Conservation (phyloP, 2,888 invertebrate genomes). For the Diaprepes abbreviatus region DNA sequence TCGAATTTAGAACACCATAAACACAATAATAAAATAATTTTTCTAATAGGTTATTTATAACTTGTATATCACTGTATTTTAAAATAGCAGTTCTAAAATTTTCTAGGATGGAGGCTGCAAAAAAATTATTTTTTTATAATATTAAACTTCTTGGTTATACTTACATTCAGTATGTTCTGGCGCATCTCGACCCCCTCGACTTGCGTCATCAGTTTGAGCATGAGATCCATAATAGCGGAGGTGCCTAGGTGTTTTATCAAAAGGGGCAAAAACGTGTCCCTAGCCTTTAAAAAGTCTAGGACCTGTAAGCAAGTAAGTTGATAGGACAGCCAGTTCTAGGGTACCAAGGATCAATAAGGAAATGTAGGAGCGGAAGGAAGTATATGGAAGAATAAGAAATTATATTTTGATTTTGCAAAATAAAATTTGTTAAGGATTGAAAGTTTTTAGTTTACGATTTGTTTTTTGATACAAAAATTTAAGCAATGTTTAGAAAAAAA, state of each 20-base stretch:
- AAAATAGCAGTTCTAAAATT: no score
- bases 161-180: conserved; percentile 79
- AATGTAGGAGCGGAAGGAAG: conserved; percentile 51
- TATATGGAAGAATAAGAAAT: conserved; percentile 50
- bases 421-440: background rate
- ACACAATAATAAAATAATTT: no score
- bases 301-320: conserved; percentile 93
- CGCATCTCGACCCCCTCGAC: conserved; percentile 83
- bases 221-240: conserved; percentile 94
- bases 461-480: no score
- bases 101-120: no score
- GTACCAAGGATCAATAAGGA: conserved; percentile 35
- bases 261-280: conserved; percentile 88
- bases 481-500: no score
- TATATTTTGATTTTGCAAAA: conserved; percentile 46
- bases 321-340: conserved; percentile 91
- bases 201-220: conserved; percentile 86
- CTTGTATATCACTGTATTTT: no score
- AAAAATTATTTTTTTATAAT: no score
- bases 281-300: conserved; percentile 90
- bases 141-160: conserved; percentile 56
- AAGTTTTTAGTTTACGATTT: no score
- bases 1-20: no score
- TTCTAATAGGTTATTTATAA: no score
- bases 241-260: conserved; percentile 92